Base-by-base conservation (phyloP, 1,140 invertebrate genomes). In the Macrosteles quadrilineatus region DNA sequence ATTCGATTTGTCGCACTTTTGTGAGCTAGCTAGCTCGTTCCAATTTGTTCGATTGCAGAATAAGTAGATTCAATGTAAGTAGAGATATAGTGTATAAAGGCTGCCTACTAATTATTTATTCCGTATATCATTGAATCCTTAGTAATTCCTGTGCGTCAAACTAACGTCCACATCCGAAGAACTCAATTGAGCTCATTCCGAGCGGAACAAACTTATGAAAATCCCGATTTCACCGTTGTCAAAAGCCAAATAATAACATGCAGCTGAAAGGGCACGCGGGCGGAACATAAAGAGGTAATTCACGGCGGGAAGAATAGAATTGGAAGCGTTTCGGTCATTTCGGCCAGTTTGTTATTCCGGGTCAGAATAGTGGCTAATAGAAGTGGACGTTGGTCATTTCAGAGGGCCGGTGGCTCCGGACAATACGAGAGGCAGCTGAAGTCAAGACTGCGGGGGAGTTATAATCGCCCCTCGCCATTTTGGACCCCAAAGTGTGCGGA, bases 311-410 rank as follows among this genome's bases (percentile, higher is more conserved):
- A 50, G 14, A 3, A 36, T 36, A 6, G 32, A 36, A 36, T 36
- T 14, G 32, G 32, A 14, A 36, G 32, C 32, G 32, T 36, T 36
- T 36, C 32, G 32, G 32, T 36, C 32, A 36, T 36, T 36, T 36
- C 32, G 32, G 4, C 4, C 32, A 36, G 32, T 36, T 50, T 50
- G 21, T 50, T 50, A 50, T 50, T 50, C 17, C 47, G 17, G 47
- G 55, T 59, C 9, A 59, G 55, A 59, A 59, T 59, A 30, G 55
- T 9, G 23, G 4, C 55, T 59, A 59, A 59, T 59, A 59, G 55
- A 59, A 27, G 21, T 59, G 55, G 25, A 59, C 55, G 55, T 59
- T 59, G 25, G 55, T 50, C 47, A 50, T 50, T 50, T 23, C 47
- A 23, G 17, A n/a, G 47, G 47, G 47, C n/a, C 47, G 47, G 47